These are phyloP conservation scores for Anodontia alba DNA, from an alignment of 2,888 invertebrate species.

Conservation along the genomic window DNA sequence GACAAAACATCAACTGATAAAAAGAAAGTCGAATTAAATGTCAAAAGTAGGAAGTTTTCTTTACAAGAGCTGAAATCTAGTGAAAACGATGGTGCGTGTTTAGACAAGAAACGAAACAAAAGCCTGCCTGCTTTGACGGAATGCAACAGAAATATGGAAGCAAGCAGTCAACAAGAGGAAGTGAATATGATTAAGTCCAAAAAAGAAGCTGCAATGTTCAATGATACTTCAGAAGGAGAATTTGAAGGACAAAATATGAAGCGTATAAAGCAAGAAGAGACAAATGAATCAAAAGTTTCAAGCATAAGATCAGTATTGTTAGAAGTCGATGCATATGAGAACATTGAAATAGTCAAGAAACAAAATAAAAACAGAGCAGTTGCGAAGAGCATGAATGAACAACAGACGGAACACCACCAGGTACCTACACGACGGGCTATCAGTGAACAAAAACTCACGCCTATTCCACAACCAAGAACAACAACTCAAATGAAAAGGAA, in stretches of 20 bases:
- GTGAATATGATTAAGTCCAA: background rate
- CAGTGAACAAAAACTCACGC: background rate
- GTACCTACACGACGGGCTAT: background rate
- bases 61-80: background rate
- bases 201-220: background rate
- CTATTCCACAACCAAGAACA: background rate
- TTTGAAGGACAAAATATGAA: background rate
- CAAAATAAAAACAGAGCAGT: background rate
- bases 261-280: background rate
- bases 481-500: background rate
- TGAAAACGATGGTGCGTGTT: background rate
- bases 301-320: background rate
- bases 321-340: slow-evolving; percentile 6
- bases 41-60: background rate
- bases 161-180: background rate
- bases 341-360: background rate
- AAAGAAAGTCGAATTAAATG: background rate
- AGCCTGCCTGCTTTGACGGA: background rate
- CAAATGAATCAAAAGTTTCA: background rate
- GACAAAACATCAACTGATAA: background rate
- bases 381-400: background rate
- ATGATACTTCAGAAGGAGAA: background rate
- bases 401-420: background rate
- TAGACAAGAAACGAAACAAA: background rate
- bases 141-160: background rate